Evolutionary conservation across 2,888 invertebrate genomes (phyloP), one percentile per base, ranked within the genome.

Genomic region (Drosophila setosimentum): DNA sequence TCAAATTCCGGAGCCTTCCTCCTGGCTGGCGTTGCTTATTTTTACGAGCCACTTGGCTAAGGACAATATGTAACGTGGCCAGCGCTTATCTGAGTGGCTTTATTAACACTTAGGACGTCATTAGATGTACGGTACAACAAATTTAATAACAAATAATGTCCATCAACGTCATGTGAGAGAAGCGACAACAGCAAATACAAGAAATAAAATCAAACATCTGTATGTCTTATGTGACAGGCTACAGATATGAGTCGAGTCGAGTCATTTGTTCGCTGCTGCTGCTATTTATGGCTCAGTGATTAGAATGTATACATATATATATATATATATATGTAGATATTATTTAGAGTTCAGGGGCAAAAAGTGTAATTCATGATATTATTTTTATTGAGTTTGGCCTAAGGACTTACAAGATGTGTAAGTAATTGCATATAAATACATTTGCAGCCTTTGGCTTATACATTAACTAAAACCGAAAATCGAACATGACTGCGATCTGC

Each of bases 131-230:
- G 69, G 51, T 49, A 65, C 62, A 48, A 27, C 51, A 60, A 73
- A 75, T 75, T 64, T 83, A 87, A 83, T 87, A 87, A 83, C 73
- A 78, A 80, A 80, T 65, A 64, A 69, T 74, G 81, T 60, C 74
- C 74, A 80, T 82, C 82, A 83, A 61, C 49, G 21, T 60, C 30
- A 71, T 67, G 74, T 50, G 54, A 61, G 40, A 24, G 42, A 21
- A 42, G 11, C 21, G 21, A 42, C 42, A 42, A 21, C 21, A 42
- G 11, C 21, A 42, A n/a, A 21, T 13, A 69, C 55, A 53, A 66
- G 48, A 42, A 71, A 16, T 33, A 42, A 51, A 29, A 66, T 54
- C 51, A 64, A 57, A 51, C 49, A 64, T 65, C 61, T 68, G 57
- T 51, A 37, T 58, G 63, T 68, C 59, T 48, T 62, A 65, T 73